These are phyloP conservation scores for Cassiopea andromeda DNA, from an alignment of 30 jellyfish, hydroid and myxozoan genomes.

Conservation along the genomic window DNA sequence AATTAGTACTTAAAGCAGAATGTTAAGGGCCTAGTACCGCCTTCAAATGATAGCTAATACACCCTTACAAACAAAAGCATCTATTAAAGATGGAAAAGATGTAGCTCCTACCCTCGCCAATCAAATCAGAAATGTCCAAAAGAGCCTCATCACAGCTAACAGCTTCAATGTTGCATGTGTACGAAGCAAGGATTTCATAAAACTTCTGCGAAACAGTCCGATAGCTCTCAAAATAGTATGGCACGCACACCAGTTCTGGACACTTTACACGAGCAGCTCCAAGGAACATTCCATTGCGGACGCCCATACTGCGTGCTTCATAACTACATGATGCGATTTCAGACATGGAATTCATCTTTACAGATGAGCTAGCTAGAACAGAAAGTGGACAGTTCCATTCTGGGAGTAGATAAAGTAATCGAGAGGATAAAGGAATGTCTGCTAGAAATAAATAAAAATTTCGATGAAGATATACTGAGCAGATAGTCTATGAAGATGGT, in stretches of 20 bases:
- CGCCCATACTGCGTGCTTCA: slow-evolving; percentile 96
- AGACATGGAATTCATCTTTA: slow-evolving; percentile 74
- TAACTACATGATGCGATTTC: slow-evolving; percentile 98
- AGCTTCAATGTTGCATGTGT: slow-evolving; percentile 89
- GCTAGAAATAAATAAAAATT: no score
- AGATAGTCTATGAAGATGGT: no score
- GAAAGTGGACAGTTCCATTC: not conserved
- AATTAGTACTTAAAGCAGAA: no score
- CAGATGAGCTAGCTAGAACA: slow-evolving; percentile 25
- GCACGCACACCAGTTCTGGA: slow-evolving; percentile 92
- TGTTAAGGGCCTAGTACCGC: no score
- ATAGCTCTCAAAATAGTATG: slow-evolving; percentile 89
- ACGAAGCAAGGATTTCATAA: slow-evolving; percentile 78
- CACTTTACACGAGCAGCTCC: slow-evolving; percentile 82
- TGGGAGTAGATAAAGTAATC: no score
- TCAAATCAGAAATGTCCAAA: slow-evolving; percentile 79
- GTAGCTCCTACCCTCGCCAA: slow-evolving; percentile 29
- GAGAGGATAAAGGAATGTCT: no score
- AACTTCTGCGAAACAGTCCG: slow-evolving; percentile 92
- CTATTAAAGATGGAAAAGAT: not conserved
- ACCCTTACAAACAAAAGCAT: no score
- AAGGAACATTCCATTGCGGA: slow-evolving; percentile 93
- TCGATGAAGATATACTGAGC: no score
- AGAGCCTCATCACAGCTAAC: slow-evolving; percentile 99
- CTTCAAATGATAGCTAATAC: no score